These are phyloP conservation scores for Nomada flava DNA, from an alignment of 2,888 invertebrate genomes.

Conservation along the genomic window DNA sequence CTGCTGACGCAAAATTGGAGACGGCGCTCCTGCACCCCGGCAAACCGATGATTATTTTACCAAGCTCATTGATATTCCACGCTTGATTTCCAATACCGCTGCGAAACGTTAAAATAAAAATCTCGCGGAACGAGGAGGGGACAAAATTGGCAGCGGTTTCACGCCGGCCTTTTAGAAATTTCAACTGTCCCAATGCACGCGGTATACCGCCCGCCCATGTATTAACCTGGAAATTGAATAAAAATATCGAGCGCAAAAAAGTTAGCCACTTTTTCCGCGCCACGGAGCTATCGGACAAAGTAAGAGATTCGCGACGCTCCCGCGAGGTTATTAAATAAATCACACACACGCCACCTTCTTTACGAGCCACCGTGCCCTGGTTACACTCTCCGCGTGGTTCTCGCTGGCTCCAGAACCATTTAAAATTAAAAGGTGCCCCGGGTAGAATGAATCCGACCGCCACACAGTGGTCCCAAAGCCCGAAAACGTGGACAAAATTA, in stretches of 20 bases:
- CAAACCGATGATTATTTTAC: slow-evolving; percentile 27
- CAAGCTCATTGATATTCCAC: slow-evolving; percentile 25
- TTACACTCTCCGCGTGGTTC: neutral
- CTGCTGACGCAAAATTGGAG: slow-evolving; percentile 16
- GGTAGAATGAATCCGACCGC: slow-evolving; percentile 6
- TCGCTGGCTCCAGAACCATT: slow-evolving; percentile 3
- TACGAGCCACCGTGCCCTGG: slow-evolving; percentile 11
- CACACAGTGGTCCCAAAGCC: no score
- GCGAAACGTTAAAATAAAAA: neutral
- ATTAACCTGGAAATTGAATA: neutral
- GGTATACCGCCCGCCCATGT: no score
- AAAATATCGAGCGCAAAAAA: slow-evolving; percentile 8
- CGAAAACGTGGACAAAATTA: no score
- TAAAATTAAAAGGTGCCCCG: slow-evolving; percentile 22
- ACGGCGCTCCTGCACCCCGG: neutral
- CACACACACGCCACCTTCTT: neutral
- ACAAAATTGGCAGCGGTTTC: neutral
- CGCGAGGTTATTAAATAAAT: slow-evolving; percentile 40
- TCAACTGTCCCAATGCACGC: neutral
- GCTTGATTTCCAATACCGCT: neutral
- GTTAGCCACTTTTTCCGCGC: neutral
- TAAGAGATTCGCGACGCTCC: neutral
- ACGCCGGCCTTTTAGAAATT: neutral
- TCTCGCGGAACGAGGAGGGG: neutral
- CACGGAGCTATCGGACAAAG: neutral